These are phyloP conservation scores for Holocentrus rufus DNA, from an alignment of 2,797 vertebrate genomes.

Conservation along the genomic window DNA sequence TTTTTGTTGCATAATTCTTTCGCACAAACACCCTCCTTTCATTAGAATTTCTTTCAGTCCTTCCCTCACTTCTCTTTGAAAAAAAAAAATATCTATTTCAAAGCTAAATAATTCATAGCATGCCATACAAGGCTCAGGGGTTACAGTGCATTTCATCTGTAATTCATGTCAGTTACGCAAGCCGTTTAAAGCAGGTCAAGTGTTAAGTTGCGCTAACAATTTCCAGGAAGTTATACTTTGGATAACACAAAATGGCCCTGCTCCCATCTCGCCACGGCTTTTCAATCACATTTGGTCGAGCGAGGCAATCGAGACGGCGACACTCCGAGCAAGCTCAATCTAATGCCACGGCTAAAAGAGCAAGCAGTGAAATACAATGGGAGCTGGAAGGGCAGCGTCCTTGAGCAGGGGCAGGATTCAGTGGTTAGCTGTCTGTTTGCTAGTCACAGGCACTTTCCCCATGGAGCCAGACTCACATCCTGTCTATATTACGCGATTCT, in stretches of 20 bases:
- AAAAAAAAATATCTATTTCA: conserved; percentile 32
- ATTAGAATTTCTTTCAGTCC: background rate
- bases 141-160: background rate
- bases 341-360: conserved; percentile 45
- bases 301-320: conserved; percentile 39
- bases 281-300: conserved; percentile 48
- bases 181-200: conserved; percentile 48
- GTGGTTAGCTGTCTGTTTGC: conserved; percentile 4
- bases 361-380: conserved; percentile 41
- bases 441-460: conserved; percentile 41
- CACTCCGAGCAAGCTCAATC: conserved; percentile 27
- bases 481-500: background rate
- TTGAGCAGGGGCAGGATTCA: conserved; percentile 46
- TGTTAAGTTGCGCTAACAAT: conserved; percentile 53
- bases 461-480: conserved; percentile 18
- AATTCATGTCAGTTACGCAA: conserved; percentile 21
- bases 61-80: background rate
- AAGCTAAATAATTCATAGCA: conserved; percentile 37
- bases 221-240: conserved; percentile 43
- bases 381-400: conserved; percentile 34
- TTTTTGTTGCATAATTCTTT: background rate
- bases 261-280: conserved; percentile 21
- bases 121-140: background rate
- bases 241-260: conserved; percentile 42
- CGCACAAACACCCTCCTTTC: conserved; percentile 2